Base-by-base conservation (phyloP, 1,140 invertebrate species). In the Schlechtendalia chinensis region DNA sequence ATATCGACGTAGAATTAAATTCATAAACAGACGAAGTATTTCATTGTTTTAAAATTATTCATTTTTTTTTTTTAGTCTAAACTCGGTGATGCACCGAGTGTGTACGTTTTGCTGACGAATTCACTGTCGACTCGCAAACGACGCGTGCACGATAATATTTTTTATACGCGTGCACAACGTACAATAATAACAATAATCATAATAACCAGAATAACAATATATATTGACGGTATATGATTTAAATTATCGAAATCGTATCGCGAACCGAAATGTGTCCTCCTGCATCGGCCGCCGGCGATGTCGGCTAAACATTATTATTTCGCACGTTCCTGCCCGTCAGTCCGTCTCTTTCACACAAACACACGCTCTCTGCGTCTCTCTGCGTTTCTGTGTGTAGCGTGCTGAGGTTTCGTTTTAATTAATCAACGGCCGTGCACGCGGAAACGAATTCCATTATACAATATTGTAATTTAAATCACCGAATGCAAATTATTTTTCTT, bases 401-500 rank as follows among this genome's bases (percentile, higher is more conserved):
- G 54, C n/a, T 3, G 5, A 59, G 29, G 27, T 17, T 39, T 75
- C 58, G 24, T 75, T 75, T 75, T 75, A 75, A 75, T 75, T 59
- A 75, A 75, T 58, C 69, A 72, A 72, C 50, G 50, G 29, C 50
- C 69, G 29, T 54, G 50, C 27, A 19, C 24, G 22, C 24, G 69
- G 50, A 72, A 72, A 72, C 39, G 71, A 74, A 74, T 29, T 74
- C 39, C 71, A 74, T 75, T 75, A n/a, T n/a, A 45, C 54, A 59
- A 75, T 75, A 75, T 75, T 75, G 53, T 75, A 22, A 58, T 75
- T 75, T 22, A 75, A 75, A 75, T 75, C 72, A 59, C 54, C 72
- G n/a, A 75, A 75, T 75, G 72, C 53, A 32, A 75, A 75, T 59
- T 75, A 59, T 75, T 75, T 58, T 75, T 74, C 71, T 74, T 74